Evolutionary conservation across 2,888 invertebrate species (phyloP).

Genomic region (Ichneumon xanthorius): DNA sequence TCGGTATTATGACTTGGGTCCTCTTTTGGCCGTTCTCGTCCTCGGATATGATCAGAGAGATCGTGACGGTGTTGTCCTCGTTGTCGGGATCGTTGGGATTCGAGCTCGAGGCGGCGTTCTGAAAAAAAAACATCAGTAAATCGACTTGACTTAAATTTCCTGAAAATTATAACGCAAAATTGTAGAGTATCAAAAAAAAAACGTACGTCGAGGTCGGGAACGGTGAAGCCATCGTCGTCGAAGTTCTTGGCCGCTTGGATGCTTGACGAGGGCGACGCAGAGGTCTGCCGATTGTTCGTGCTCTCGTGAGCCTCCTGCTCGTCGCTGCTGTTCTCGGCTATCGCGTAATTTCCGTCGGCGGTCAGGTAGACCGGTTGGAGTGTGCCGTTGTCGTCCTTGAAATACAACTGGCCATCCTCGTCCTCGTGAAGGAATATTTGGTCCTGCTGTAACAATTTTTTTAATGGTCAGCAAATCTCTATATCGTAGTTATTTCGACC

Average conservation of each 20-base stretch:
- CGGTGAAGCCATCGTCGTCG: slow-evolving; percentile 75
- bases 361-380: slow-evolving; percentile 83
- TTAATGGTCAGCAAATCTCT: slow-evolving; percentile 7
- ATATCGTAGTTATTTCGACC: not conserved
- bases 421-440: slow-evolving; percentile 83
- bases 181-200: not conserved
- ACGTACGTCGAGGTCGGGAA: slow-evolving; percentile 76
- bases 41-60: slow-evolving; percentile 84
- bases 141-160: not conserved
- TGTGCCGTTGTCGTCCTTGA: slow-evolving; percentile 82
- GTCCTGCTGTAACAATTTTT: slow-evolving; percentile 71
- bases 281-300: slow-evolving; percentile 69
- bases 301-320: slow-evolving; percentile 78
- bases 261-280: slow-evolving; percentile 23
- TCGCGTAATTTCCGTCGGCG: slow-evolving; percentile 83
- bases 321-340: slow-evolving; percentile 79
- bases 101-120: slow-evolving; percentile 73
- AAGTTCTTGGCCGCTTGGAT: slow-evolving; percentile 63
- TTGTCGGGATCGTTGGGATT: slow-evolving; percentile 78
- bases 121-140: slow-evolving; percentile 20
- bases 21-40: slow-evolving; percentile 84
- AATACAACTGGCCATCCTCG: slow-evolving; percentile 83
- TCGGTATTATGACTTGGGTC: slow-evolving; percentile 85
- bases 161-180: not conserved
- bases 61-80: slow-evolving; percentile 84